Percentiles rank a stretch among this genome's conserved stretches.
phyloP scores from a whole-genome alignment of 2,113 vertebrate species.

The Rhombomys opimus region DNA sequence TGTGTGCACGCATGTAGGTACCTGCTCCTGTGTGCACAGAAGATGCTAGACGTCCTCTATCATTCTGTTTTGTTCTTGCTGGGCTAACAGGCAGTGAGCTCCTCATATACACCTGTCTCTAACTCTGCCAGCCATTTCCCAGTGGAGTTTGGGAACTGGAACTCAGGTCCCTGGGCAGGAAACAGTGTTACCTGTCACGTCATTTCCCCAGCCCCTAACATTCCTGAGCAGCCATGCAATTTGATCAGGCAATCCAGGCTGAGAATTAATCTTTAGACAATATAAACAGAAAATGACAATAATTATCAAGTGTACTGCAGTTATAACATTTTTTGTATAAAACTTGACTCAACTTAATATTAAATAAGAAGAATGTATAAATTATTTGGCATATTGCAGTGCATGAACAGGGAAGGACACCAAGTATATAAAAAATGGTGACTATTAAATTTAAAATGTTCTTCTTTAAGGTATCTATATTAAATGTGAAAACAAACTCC shows the following conservation, averaged over 20 bases:
- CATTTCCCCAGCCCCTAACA: background rate
- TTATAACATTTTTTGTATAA: background rate
- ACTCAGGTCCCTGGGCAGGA: background rate
- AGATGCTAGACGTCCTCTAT: background rate
- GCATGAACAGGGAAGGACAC: background rate
- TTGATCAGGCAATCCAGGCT: background rate
- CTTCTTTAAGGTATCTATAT: background rate
- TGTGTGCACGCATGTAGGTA: background rate
- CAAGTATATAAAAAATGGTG: background rate
- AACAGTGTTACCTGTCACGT: background rate
- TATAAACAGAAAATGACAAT: constrained; percentile 15
- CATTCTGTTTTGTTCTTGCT: background rate
- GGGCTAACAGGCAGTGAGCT: too few species aligned
- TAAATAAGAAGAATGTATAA: background rate
- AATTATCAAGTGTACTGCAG: background rate
- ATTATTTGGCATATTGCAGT: background rate
- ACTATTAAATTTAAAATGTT: background rate
- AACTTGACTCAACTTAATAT: constrained; percentile 15
- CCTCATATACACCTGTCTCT: background rate
- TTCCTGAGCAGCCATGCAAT: background rate
- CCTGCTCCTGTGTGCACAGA: too few species aligned
- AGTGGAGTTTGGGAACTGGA: too few species aligned
- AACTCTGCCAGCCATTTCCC: background rate
- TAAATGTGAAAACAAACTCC: background rate
- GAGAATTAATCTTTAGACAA: constrained; percentile 26